Percentiles rank a stretch among this genome's conserved stretches.
Evolutionary conservation across 2,797 vertebrate genomes (phyloP).

Genomic region (Iguana delicatissima): DNA sequence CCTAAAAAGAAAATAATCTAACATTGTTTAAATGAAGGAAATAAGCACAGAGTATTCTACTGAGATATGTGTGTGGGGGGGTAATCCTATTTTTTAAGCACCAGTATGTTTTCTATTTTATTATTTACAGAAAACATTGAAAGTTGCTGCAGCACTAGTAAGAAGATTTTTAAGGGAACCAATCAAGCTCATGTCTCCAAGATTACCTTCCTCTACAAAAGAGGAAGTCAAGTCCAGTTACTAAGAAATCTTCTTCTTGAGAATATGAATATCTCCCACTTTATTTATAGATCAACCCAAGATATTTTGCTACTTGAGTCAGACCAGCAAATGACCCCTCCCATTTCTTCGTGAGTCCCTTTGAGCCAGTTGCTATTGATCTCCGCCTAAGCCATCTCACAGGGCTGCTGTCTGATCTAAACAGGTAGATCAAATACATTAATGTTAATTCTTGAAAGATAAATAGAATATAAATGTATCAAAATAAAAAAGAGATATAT

Average conservation of each 20-base stretch:
- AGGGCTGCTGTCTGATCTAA: not conserved
- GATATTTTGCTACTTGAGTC: not conserved
- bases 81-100: not conserved
- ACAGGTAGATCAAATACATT: not conserved
- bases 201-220: not conserved
- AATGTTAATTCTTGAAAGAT: not conserved
- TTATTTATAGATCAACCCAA: no score
- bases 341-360: not conserved
- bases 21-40: not conserved
- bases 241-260: not conserved
- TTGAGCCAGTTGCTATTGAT: not conserved
- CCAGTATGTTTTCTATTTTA: not conserved
- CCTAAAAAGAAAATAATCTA: not conserved
- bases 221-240: not conserved
- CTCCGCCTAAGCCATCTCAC: not conserved
- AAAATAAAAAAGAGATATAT: not conserved
- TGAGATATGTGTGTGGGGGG: not conserved
- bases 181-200: not conserved
- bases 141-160: not conserved
- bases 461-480: not conserved
- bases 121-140: not conserved
- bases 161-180: constrained; percentile 4
- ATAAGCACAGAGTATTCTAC: not conserved
- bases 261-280: not conserved
- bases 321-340: not conserved